A percentile compares a stretch with the other conserved stretches of the same genome.
phyloP scores from a whole-genome alignment of 2,797 vertebrate genomes.

The Nothura maculosa region DNA sequence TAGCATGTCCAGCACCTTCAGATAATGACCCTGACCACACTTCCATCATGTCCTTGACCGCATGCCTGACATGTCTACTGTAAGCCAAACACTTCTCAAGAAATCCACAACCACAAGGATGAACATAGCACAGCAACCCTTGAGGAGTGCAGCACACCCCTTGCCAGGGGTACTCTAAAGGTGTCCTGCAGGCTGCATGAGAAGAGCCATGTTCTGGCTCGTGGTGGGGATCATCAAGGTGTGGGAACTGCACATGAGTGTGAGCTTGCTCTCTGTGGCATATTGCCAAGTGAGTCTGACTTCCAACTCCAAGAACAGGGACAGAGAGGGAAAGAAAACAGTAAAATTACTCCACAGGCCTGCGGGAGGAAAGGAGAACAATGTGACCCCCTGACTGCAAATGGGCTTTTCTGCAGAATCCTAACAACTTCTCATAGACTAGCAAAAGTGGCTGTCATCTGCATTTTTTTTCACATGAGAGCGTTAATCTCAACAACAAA shows the following conservation, averaged over 20 bases:
- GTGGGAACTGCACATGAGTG: neutral
- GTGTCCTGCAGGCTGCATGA: fast-evolving
- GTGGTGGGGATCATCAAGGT: neutral
- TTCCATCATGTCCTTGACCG: neutral
- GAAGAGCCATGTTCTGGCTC: neutral
- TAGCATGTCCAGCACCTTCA: slow-evolving; percentile 1
- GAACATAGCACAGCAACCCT: fast-evolving
- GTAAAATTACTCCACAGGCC: neutral
- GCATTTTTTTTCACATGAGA: slow-evolving; percentile 1
- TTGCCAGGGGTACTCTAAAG: neutral
- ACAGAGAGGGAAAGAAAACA: neutral
- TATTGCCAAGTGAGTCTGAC: neutral
- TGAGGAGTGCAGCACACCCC: neutral
- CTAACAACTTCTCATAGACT: neutral
- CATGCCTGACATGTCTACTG: neutral
- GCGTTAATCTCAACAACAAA: slow-evolving; percentile 16
- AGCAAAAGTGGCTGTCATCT: neutral
- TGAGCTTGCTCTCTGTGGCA: neutral
- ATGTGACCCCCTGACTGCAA: neutral
- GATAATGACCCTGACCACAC: neutral
- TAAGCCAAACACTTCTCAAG: neutral
- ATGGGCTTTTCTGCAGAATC: neutral
- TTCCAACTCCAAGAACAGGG: neutral
- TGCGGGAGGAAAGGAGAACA: neutral
- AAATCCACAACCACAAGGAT: neutral